Conservation (phyloP, 2,888 invertebrate genomes). For the Rotaria sp. region DNA sequence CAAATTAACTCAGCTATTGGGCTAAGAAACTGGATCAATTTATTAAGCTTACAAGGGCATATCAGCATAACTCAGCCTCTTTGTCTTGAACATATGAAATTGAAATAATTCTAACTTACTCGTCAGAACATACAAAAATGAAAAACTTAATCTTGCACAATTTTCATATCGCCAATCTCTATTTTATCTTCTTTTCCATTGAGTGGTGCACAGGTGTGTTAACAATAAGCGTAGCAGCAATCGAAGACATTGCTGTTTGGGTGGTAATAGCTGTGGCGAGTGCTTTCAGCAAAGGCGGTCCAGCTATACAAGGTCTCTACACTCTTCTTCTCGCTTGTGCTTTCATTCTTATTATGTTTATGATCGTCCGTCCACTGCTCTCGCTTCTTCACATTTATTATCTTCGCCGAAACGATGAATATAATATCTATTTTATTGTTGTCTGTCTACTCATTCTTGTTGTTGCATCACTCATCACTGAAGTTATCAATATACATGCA, state of each 20-base stretch:
- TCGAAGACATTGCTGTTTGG: constrained; percentile 22
- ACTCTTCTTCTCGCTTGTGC: neutral
- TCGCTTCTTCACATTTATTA: neutral
- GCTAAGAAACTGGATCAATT: too few relatives aligned
- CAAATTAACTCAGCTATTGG: too few relatives aligned
- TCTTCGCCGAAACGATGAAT: neutral
- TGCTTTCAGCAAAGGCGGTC: neutral
- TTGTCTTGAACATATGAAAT: too few relatives aligned
- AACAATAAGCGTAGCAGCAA: constrained; percentile 1
- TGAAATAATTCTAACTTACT: too few relatives aligned
- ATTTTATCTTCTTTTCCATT: too few relatives aligned
- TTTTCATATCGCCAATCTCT: too few relatives aligned
- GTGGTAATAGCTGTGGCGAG: neutral
- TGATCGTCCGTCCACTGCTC: neutral
- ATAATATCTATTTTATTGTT: neutral
- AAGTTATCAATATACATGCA: neutral
- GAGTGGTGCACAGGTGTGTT: neutral
- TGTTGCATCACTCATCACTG: neutral
- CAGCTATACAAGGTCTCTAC: neutral
- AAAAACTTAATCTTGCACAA: too few relatives aligned
- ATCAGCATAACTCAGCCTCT: too few relatives aligned
- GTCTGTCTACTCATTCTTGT: neutral
- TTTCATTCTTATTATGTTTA: neutral
- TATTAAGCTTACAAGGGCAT: too few relatives aligned
- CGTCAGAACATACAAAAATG: too few relatives aligned